phyloP scores from a whole-genome alignment of 1,140 invertebrate genomes.

The Cherax quadricarinatus region DNA sequence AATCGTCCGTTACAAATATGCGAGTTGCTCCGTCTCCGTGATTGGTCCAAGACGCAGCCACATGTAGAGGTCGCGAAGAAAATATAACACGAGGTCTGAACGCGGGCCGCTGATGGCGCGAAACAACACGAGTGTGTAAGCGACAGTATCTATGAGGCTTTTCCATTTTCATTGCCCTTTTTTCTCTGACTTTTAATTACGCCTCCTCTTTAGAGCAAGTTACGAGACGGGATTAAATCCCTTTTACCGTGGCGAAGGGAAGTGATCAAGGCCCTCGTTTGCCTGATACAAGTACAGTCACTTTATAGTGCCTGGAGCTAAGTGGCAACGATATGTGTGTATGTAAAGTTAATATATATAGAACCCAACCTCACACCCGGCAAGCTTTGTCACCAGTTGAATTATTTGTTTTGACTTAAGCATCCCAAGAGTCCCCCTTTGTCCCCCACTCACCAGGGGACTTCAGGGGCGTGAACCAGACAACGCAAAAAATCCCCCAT shows the following conservation, averaged over 20 bases:
- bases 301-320: constrained; percentile 36
- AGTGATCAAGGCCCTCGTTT: constrained; percentile 33
- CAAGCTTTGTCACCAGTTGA: constrained; percentile 49
- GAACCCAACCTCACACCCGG: constrained; percentile 46
- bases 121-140: constrained; percentile 65
- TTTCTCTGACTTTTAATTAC: constrained; percentile 65
- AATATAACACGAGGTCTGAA: constrained; percentile 70
- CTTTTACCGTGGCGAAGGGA: constrained; percentile 25
- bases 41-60: constrained; percentile 65
- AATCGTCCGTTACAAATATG: constrained; percentile 51
- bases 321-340: constrained; percentile 57
- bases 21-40: constrained; percentile 35
- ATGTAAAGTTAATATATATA: constrained; percentile 56
- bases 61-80: constrained; percentile 68
- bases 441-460: constrained; percentile 23
- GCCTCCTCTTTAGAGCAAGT: constrained; percentile 44
- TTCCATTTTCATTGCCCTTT: constrained; percentile 61
- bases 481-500: constrained; percentile 49
- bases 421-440: constrained; percentile 45
- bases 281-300: constrained; percentile 24
- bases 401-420: constrained; percentile 63
- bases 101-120: constrained; percentile 65
- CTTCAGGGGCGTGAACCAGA: constrained; percentile 24
- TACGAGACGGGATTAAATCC: constrained; percentile 52
- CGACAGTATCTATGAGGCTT: constrained; percentile 64